Evolutionary conservation across 1,140 invertebrate species (phyloP).

Genomic region (Macrosteles quadrilineatus): DNA sequence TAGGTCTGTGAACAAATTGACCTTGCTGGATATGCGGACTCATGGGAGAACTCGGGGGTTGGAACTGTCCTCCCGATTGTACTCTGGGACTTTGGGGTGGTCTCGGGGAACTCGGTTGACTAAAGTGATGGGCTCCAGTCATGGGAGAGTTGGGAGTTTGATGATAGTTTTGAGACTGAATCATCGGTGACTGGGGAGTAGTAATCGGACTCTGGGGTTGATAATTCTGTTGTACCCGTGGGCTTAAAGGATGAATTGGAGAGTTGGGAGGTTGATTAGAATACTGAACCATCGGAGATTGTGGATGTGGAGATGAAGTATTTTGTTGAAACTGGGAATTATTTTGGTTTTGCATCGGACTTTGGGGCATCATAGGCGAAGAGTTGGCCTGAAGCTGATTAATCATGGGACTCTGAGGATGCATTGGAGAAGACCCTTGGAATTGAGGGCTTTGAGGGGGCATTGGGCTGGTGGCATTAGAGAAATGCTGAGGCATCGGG

Average conservation of each 20-base stretch:
- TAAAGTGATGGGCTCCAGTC: constrained; percentile 33
- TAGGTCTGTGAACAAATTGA: constrained; percentile 49
- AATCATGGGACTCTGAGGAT: constrained; percentile 50
- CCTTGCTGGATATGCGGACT: constrained; percentile 55
- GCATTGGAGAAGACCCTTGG: constrained; percentile 54
- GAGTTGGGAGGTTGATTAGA: constrained; percentile 50
- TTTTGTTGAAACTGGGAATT: constrained; percentile 42
- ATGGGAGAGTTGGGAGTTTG: constrained; percentile 14
- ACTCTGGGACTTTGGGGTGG: constrained; percentile 46
- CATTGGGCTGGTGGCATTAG: constrained; percentile 36
- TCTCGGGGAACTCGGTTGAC: constrained; percentile 52
- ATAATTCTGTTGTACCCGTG: constrained; percentile 37
- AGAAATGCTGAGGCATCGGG: constrained; percentile 12
- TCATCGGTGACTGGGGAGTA: constrained; percentile 59
- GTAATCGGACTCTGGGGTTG: constrained; percentile 64
- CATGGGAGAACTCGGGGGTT: constrained; percentile 65
- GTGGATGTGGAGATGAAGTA: constrained; percentile 36
- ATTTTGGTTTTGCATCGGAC: constrained; percentile 57
- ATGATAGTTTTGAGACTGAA: constrained; percentile 30
- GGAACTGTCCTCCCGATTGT: constrained; percentile 47
- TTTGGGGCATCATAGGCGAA: constrained; percentile 48
- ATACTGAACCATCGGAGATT: constrained; percentile 40
- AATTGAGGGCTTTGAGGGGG: constrained; percentile 43
- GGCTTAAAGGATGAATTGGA: constrained; percentile 48
- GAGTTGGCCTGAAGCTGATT: constrained; percentile 52